Percentiles rank a stretch among this genome's conserved stretches.
These are phyloP conservation scores for Pachymerium ferrugineum DNA, from an alignment of 2,888 invertebrate species.

Conservation along the genomic window DNA sequence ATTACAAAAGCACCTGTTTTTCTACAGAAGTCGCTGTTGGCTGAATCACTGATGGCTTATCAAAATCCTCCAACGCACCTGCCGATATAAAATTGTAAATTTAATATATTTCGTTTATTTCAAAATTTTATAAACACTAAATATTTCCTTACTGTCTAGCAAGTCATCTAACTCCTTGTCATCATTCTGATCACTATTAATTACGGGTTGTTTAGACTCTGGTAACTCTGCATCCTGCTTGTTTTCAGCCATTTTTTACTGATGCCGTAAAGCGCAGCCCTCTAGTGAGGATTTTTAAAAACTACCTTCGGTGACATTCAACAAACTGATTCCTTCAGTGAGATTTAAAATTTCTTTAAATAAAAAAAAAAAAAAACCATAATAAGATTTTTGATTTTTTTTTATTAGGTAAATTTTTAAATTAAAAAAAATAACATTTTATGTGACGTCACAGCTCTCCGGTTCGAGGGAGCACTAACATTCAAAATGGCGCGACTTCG, in stretches of 20 bases:
- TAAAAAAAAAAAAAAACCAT: no score
- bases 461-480: background rate
- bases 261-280: no score
- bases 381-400: no score
- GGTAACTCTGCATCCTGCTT: background rate
- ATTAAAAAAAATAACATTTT: no score
- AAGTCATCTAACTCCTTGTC: background rate
- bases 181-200: background rate
- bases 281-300: no score
- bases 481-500: constrained; percentile 35
- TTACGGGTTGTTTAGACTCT: background rate
- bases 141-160: background rate
- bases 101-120: no score
- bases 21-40: background rate
- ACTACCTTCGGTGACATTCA: no score
- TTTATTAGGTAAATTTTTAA: no score
- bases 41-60: background rate
- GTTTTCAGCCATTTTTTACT: background rate
- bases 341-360: no score
- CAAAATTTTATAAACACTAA: no score
- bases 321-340: no score
- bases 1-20: background rate
- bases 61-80: constrained; percentile 16
- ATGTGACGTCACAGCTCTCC: background rate
- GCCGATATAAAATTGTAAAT: background rate